These are phyloP conservation scores for Chiridota heheva DNA, from an alignment of 35 echinoderm and acorn worm species.

Conservation along the genomic window DNA sequence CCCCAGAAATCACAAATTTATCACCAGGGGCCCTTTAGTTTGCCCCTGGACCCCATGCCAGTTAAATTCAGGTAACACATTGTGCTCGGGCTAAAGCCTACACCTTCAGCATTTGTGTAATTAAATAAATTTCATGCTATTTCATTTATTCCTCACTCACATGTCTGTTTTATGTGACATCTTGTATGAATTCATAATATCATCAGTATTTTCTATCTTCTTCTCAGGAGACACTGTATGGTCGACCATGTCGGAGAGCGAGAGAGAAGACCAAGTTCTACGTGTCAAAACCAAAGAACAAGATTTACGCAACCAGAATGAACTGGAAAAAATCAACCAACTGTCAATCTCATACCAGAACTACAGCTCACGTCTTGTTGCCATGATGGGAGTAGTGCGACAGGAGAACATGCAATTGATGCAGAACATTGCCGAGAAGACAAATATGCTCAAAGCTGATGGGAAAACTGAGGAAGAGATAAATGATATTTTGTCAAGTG, in stretches of 20 bases:
- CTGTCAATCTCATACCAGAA: conserved; percentile 63
- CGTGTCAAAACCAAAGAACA: conserved; percentile 74
- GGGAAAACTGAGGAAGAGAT: conserved; percentile 84
- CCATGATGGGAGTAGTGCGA: conserved; percentile 73
- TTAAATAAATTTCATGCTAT: too few species aligned
- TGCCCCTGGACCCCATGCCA: too few species aligned
- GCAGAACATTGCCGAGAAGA: conserved; percentile 56
- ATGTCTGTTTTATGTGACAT: too few species aligned
- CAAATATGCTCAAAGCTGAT: conserved; percentile 48
- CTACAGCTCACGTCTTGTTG: conserved; percentile 52
- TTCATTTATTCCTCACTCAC: too few species aligned
- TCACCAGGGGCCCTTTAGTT: too few species aligned
- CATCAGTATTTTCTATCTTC: not conserved
- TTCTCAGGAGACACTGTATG: conserved; percentile 80
- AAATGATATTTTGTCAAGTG: conserved; percentile 42
- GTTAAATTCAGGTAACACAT: too few species aligned
- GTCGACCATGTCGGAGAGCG: conserved; percentile 86
- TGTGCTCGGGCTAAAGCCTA: too few species aligned
- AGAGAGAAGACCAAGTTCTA: conserved; percentile 81
- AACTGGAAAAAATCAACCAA: conserved; percentile 68
- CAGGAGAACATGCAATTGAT: conserved; percentile 54
- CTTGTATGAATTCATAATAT: too few species aligned
- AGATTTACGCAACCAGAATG: conserved; percentile 41
- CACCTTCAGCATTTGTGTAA: too few species aligned
- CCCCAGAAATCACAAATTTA: too few species aligned